phyloP scores from a whole-genome alignment of 2,888 invertebrate genomes.

The Drosophila koepferae region DNA sequence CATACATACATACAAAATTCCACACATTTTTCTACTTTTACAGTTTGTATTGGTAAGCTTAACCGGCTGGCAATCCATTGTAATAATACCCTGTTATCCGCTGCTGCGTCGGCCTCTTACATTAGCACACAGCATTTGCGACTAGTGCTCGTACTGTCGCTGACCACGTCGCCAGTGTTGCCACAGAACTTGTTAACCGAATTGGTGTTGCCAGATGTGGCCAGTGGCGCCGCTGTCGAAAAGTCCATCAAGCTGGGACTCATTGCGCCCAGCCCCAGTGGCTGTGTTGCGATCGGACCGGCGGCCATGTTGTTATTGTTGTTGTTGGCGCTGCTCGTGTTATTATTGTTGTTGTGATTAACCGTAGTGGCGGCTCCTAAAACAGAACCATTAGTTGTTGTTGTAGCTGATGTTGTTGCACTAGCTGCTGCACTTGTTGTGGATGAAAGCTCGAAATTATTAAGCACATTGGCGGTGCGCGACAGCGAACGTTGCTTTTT shows the following conservation, averaged over 20 bases:
- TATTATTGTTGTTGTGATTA: conserved; percentile 73
- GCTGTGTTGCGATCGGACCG: conserved; percentile 73
- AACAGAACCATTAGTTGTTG: conserved; percentile 85
- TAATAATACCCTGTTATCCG: conserved; percentile 62
- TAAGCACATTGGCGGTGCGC: conserved; percentile 86
- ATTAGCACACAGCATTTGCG: conserved; percentile 90
- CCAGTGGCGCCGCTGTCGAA: conserved; percentile 61
- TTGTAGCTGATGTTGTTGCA: conserved; percentile 52
- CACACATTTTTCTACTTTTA: conserved; percentile 4
- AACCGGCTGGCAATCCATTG: conserved; percentile 56
- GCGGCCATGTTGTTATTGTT: conserved; percentile 62
- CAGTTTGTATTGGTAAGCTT: conserved; percentile 56
- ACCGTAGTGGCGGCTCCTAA: conserved; percentile 82
- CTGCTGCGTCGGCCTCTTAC: conserved; percentile 84
- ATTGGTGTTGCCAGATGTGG: conserved; percentile 66
- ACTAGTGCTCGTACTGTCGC: conserved; percentile 89
- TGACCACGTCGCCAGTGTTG: conserved; percentile 91
- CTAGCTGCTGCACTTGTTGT: conserved; percentile 39
- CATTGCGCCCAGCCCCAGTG: conserved; percentile 81
- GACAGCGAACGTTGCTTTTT: conserved; percentile 96
- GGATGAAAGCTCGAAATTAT: conserved; percentile 69
- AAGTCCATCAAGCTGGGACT: conserved; percentile 85
- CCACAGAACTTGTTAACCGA: conserved; percentile 88
- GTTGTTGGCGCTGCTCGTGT: conserved; percentile 81
- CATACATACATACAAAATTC: not conserved